Evolutionary conservation across 2,888 invertebrate genomes (phyloP).

Genomic region (Drosophila conformis): DNA sequence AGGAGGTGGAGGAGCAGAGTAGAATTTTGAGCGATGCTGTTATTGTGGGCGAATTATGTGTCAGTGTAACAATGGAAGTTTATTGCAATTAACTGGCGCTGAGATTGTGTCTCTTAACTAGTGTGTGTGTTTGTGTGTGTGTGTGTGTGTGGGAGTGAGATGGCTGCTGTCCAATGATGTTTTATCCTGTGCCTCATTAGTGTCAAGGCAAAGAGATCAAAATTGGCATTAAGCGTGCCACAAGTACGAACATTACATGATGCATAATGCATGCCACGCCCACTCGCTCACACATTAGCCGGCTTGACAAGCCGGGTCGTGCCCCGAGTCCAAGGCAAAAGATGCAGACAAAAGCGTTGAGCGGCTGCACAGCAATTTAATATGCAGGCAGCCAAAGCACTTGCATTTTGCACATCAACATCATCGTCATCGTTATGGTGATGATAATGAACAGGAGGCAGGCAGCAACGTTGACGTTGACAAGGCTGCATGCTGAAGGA

Average conservation of each 20-base stretch:
- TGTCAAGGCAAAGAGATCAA: constrained; percentile 73
- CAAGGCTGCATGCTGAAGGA: constrained; percentile 54
- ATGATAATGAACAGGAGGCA: constrained; percentile 23
- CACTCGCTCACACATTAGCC: constrained; percentile 45
- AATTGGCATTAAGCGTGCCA: constrained; percentile 73
- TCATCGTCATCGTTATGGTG: constrained; percentile 16
- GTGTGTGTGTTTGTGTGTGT: constrained; percentile 8
- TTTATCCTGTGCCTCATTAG: constrained; percentile 63
- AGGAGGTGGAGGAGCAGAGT: constrained; percentile 6
- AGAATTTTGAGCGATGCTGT: not conserved
- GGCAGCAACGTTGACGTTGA: constrained; percentile 41
- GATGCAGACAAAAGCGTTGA: constrained; percentile 49
- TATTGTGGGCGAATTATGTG: constrained; percentile 65
- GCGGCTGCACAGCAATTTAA: constrained; percentile 49
- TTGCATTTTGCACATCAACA: constrained; percentile 26
- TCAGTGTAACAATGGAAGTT: constrained; percentile 84
- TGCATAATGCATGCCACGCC: constrained; percentile 58
- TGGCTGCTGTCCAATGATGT: constrained; percentile 31
- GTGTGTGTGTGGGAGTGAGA: constrained; percentile 1
- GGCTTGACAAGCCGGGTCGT: constrained; percentile 60
- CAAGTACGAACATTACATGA: constrained; percentile 52
- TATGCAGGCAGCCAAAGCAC: constrained; percentile 32
- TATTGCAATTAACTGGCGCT: constrained; percentile 62
- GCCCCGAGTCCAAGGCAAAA: constrained; percentile 57
- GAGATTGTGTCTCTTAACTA: constrained; percentile 17